Conservation (phyloP, 2,797 vertebrate species). For the Iguana delicatissima region DNA sequence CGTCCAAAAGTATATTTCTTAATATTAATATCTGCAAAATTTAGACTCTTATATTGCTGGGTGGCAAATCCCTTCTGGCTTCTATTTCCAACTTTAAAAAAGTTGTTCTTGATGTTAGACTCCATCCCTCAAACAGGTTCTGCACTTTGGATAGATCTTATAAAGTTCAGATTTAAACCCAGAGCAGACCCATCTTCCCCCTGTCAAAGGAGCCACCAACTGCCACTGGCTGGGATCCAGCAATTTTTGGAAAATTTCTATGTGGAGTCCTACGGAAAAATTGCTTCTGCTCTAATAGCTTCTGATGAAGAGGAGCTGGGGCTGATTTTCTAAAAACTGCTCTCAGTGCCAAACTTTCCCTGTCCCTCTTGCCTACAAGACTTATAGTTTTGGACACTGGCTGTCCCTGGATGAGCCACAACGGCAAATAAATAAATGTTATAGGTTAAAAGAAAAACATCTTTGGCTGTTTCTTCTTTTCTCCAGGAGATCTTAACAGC, state of each 20-base stretch:
- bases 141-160: no score
- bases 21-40: no score
- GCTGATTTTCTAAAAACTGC: not conserved
- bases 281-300: not conserved
- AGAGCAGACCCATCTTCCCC: no score
- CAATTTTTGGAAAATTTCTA: no score
- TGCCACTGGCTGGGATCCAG: not conserved
- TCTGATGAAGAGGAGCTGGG: not conserved
- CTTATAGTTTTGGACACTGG: not conserved
- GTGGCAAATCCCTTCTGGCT: no score
- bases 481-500: slow-evolving; percentile 15
- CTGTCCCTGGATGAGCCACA: not conserved
- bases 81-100: no score
- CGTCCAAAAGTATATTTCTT: no score
- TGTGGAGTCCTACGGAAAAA: not conserved
- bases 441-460: not conserved
- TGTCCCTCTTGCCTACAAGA: not conserved
- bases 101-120: no score
- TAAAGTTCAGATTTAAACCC: no score
- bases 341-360: not conserved
- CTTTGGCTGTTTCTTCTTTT: not conserved
- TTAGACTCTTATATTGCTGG: no score
- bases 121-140: no score
- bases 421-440: not conserved
- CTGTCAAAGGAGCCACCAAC: not conserved